Evolutionary conservation across 2,888 invertebrate species (phyloP), one percentile per base, ranked within the genome.

Genomic region (Lottia scabra): DNA sequence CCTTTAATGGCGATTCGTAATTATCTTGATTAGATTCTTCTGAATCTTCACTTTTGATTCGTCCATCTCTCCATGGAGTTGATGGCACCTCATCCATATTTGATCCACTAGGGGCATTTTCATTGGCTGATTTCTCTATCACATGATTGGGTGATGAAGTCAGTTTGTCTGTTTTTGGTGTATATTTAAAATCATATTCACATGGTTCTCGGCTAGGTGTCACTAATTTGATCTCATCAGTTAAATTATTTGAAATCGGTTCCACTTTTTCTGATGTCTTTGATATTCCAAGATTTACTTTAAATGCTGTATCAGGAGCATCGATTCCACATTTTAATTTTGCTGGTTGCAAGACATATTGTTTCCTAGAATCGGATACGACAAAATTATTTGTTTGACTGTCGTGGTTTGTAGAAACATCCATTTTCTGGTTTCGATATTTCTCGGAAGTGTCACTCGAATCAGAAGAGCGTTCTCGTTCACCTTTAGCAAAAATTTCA

Each of bases 171-270:
- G 26, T n/a, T 64, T 64, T 64, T 23, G 66, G 66, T n/a, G 66
- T 19, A 66, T 45, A 44, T 43, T 43, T 45, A 43, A 66, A 45
- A 43, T 66, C 45, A n/a, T 43, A 23, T 15, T 23, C n/a, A 43
- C 66, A 43, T 3, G 66, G 45, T 43, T 66, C 66, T 15, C n/a
- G 23, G 43, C 43, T 23, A 43, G 66, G 45, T n/a, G 23, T 43
- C 45, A 23, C 23, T 23, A 66, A 43, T 23, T 43, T 43, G 43
- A 66, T 43, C 45, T 45, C 66, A 43, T 45, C 66, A 43, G 66
- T 56, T 56, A 56, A 56, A 56, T 56, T 56, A 4, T 23, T 56
- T 10, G 19, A 2, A 15, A 56, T 56, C 10, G 38, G 38, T 23
- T 23, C 56, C 12, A 23, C 19, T 23, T 12, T 56, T 23, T 56